Evolutionary conservation across 2,797 vertebrate genomes (phyloP).

Genomic region (Morus bassanus): DNA sequence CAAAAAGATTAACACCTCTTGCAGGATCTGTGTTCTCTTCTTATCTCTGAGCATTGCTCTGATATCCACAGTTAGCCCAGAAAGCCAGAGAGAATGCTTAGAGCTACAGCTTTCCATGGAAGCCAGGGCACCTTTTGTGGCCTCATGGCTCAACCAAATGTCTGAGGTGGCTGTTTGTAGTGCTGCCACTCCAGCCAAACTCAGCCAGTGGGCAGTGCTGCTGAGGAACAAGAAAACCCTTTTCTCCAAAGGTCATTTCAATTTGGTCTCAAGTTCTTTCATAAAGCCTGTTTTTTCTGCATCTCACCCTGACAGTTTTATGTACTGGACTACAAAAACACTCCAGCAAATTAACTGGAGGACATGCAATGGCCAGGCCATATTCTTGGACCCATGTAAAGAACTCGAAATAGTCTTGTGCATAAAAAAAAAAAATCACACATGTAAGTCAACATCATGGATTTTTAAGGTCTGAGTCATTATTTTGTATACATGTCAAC

Average conservation of each 20-base stretch:
- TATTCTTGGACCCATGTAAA: not conserved
- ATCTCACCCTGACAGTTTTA: not conserved
- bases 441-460: not conserved
- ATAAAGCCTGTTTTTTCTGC: not conserved
- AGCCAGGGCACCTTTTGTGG: not conserved
- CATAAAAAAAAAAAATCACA: not conserved
- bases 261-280: not conserved
- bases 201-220: not conserved
- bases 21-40: not conserved
- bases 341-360: not conserved
- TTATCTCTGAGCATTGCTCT: not conserved
- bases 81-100: not conserved
- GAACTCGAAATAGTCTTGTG: not conserved
- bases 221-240: not conserved
- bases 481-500: not conserved
- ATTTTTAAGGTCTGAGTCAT: not conserved
- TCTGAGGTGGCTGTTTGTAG: not conserved
- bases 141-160: not conserved
- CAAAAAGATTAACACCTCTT: not conserved
- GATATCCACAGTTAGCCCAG: not conserved
- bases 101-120: not conserved
- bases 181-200: accelerated
- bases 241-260: not conserved
- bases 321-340: not conserved
- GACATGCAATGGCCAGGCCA: not conserved